These are phyloP conservation scores for mouse (Mus musculus) DNA, from an alignment of 2,113 vertebrate species.

Conservation along the genomic window GRCm39 chr8:66686501-66687000, in stretches of 20 bases:
- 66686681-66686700: too few relatives aligned
- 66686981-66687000: conserved; percentile 18
- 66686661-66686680: background rate
- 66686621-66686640: background rate
- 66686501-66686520: background rate
- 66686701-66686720: background rate
- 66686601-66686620: background rate
- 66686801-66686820: background rate
- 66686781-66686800: background rate
- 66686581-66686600: background rate
- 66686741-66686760: background rate
- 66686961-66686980: background rate
- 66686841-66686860: background rate
- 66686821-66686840: background rate
- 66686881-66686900: background rate
- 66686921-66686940: background rate
- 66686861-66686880: conserved; percentile 19
- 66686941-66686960: background rate
- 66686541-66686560: background rate
- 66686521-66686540: background rate
- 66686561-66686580: background rate
- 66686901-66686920: background rate
- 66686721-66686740: background rate
- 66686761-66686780: background rate
- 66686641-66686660: background rate